Evolutionary conservation across 2,888 invertebrate species (phyloP), one percentile per base, ranked within the genome.

Genomic region (Drosophila cognata): DNA sequence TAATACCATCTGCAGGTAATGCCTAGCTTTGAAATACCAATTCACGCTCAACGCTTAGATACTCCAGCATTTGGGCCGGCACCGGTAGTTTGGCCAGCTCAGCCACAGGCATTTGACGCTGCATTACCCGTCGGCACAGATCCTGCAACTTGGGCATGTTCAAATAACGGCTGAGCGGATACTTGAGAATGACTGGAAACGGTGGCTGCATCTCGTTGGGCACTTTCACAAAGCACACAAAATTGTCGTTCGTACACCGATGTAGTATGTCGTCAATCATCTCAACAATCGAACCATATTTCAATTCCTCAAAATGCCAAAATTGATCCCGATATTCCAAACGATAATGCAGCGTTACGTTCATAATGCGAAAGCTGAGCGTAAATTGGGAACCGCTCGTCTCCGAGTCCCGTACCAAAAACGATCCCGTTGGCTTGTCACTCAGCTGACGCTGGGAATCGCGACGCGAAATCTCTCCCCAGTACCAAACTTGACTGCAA

Each of bases 371-470:
- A 92, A 97, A 97, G 91, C 96, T 96, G 59, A 97, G 93, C 38
- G 96, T 96, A 79, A 96, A 94, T 75, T 97, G 94, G 64, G 96
- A 96, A 0, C 91, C 92, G 18, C 88, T 89, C 2, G 92, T 91
- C 28, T 96, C 96, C 4, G 96, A 96, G 91, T 97, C 96, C n/a
- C 97, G 94, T 7, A 97, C 96, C 70, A 97, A 93, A 93, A 97
- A 97, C 18, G 96, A 95, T 41, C 97, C 97, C 84, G 96, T 96
- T 10, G 96, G 95, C 90, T 95, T 95, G 72, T 95, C 95, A 57
- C 94, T 93, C 36, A 97, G 93, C 88, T 95, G 95, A 64, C 94
- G 94, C 91, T 97, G 96, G 0, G 97, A 96, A 91, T 96, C 96
- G 43, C 94, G 94, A 77, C 96, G 94, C 1, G 95, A 95, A 79